Percentiles rank a stretch among this genome's conserved stretches.
Evolutionary conservation across 2,797 vertebrate genomes (phyloP).

Genomic region (Periparus ater): DNA sequence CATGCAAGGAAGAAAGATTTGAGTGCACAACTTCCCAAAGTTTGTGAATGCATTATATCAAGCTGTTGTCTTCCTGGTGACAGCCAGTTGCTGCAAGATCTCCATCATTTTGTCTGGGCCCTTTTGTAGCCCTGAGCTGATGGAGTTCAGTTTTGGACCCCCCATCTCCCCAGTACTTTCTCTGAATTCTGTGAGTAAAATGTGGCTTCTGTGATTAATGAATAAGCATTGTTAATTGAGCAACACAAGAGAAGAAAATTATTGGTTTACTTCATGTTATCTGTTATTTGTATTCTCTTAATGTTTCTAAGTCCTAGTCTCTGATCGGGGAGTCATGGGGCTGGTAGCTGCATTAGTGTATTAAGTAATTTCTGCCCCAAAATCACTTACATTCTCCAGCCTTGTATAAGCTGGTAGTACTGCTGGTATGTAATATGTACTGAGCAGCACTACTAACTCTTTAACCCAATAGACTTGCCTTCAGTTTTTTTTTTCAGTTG

Average conservation of each 20-base stretch:
- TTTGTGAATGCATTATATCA: not conserved
- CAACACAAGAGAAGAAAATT: not conserved
- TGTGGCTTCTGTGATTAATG: not conserved
- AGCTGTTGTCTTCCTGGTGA: not conserved
- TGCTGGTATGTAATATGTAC: not conserved
- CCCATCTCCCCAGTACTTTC: not conserved
- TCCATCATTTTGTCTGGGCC: not conserved
- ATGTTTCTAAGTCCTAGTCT: not conserved
- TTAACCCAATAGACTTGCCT: not conserved
- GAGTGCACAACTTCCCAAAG: not conserved
- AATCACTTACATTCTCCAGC: not conserved
- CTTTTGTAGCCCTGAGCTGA: constrained; percentile 11
- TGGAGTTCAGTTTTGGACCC: not conserved
- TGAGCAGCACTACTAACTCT: not conserved
- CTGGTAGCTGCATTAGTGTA: not conserved
- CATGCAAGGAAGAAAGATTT: not conserved
- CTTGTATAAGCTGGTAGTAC: not conserved
- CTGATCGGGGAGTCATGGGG: not conserved
- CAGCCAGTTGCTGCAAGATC: not conserved
- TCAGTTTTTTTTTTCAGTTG: not conserved
- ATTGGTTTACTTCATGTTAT: not conserved
- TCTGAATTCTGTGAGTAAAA: not conserved
- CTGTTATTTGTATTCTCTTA: not conserved
- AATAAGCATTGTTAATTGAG: not conserved
- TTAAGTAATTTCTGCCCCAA: not conserved